Evolutionary conservation across 2,888 invertebrate species (phyloP).

Genomic region (Tetragonula carbonaria): DNA sequence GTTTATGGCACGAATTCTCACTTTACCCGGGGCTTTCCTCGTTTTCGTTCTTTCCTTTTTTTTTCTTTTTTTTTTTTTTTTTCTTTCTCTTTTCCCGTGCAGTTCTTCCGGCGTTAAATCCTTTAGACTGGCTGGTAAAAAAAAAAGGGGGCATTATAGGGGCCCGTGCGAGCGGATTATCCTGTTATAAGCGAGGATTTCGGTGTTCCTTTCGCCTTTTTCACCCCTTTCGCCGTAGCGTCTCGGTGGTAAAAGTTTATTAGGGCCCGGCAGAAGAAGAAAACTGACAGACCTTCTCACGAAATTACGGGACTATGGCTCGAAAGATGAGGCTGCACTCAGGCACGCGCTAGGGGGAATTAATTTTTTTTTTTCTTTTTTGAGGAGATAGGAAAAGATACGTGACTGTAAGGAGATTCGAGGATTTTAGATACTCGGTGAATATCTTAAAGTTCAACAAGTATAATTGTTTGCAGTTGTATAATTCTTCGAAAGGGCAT

Average conservation of each 20-base stretch:
- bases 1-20: slow-evolving; percentile 62
- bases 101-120: slow-evolving; percentile 20
- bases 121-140: slow-evolving; percentile 44
- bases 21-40: slow-evolving; percentile 33
- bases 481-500: background rate
- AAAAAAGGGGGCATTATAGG: slow-evolving; percentile 51
- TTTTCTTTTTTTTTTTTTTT: background rate
- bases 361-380: background rate
- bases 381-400: background rate
- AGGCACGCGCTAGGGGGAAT: background rate
- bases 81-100: background rate
- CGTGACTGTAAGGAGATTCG: background rate
- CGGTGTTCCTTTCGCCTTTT: slow-evolving; percentile 4
- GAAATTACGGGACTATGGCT: slow-evolving; percentile 62
- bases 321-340: background rate
- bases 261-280: slow-evolving; percentile 9
- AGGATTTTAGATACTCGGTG: background rate
- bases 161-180: slow-evolving; percentile 53
- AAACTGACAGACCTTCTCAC: background rate
- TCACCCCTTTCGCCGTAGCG: slow-evolving; percentile 26
- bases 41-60: background rate
- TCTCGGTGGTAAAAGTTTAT: slow-evolving; percentile 50
- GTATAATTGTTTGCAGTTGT: background rate
- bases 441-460: no score
- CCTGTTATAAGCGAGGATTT: slow-evolving; percentile 53